Evolutionary conservation across 2,797 vertebrate species (phyloP).

Genomic region (Poeciliopsis paucimaculata): DNA sequence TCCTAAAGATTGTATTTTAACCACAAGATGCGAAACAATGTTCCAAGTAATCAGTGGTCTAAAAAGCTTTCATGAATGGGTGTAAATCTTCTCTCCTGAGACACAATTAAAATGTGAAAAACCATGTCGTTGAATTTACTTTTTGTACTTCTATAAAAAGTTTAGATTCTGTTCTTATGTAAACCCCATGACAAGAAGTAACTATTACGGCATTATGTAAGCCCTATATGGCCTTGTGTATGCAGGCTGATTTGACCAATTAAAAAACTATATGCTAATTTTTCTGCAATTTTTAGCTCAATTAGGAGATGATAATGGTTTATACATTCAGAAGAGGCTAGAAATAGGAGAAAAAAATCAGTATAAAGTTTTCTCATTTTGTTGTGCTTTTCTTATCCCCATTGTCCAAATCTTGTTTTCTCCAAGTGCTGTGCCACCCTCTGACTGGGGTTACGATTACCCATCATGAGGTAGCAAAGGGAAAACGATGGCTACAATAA

Average conservation of each 20-base stretch:
- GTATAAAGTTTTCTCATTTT: background rate
- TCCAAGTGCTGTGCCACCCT: background rate
- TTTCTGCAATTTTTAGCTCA: background rate
- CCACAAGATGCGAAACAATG: slow-evolving; percentile 52
- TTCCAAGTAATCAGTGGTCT: slow-evolving; percentile 54
- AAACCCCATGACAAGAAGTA: background rate
- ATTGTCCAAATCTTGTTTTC: background rate
- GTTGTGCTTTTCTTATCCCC: background rate
- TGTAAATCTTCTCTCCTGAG: slow-evolving; percentile 64
- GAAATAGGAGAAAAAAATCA: background rate
- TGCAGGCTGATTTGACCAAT: background rate
- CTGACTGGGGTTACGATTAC: background rate
- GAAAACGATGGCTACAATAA: background rate
- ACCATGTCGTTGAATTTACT: slow-evolving; percentile 53
- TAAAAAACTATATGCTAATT: background rate
- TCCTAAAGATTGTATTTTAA: slow-evolving; percentile 33
- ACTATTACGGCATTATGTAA: background rate
- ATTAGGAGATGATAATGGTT: background rate
- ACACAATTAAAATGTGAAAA: slow-evolving; percentile 76
- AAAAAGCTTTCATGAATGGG: slow-evolving; percentile 62
- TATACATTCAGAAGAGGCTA: background rate
- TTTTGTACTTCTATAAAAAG: slow-evolving; percentile 59
- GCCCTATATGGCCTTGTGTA: background rate
- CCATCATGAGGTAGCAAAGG: background rate
- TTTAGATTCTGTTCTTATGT: background rate